Evolutionary conservation across 2,113 vertebrate species (phyloP), one percentile per base, ranked within the genome.

Genomic region (Mus spicilegus): DNA sequence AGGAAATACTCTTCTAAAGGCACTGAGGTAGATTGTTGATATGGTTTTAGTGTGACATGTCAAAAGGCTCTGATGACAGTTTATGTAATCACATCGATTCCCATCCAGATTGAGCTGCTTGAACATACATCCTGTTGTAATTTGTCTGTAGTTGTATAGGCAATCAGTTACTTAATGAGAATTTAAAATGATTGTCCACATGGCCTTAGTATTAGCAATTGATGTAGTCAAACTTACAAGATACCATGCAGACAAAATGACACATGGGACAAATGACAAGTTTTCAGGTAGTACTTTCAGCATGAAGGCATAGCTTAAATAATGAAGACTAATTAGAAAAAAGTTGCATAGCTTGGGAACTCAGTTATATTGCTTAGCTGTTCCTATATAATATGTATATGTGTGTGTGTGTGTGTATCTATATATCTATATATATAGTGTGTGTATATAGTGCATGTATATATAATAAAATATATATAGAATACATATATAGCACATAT

Each of bases 211-310:
- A 94, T 85, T 46, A 92, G 4, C 49, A 96, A 73, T 1, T 65
- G 70, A 94, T 72, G 56, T 86, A 80, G 26, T 87, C 61, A 96
- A 94, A 96, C 84, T 51, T 90, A 93, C 63, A 72, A 89, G 42
- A 87, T 39, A 87, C 67, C 8, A 58, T 39, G 10, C 5, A 82
- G 70, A 82, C 4, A 95, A 93, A 93, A 82, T 87, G 69, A 89
- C 4, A 65, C 19, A 78, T 0, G 58, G 36, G 65, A 78, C 3
- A 87, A 87, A 87, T 1, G 17, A 4, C n/a, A 92, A 92, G 30
- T 86, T 95, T 87, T 81, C 28, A 70, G 81, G 17, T 49, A 86
- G n/a, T 76, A 80, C 6, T 82, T 95, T 94, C 10, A 76, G 28
- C 58, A 90, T 5, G 1, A 61, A 89, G 19, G 8, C 17, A 69